Conservation (phyloP, 2,888 invertebrate species). For the Leucophora obtusa region DNA sequence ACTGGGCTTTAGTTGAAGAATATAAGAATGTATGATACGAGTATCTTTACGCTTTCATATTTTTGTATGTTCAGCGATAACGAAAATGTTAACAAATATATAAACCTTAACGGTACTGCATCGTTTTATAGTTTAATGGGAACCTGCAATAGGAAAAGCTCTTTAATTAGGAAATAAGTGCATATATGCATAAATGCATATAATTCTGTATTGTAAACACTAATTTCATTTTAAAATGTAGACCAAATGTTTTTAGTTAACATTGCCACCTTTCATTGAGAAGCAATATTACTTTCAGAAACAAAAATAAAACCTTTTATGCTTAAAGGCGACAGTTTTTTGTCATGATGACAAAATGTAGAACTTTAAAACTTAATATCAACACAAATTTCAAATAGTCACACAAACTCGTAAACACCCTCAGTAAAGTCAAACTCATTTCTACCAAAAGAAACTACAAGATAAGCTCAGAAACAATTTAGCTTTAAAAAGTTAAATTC, state of each 20-base stretch:
- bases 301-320: slow-evolving; percentile 4
- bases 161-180: too few species aligned
- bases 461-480: slow-evolving; percentile 63
- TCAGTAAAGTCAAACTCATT: slow-evolving; percentile 37
- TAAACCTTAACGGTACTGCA: too few species aligned
- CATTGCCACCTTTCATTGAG: slow-evolving; percentile 4
- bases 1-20: too few species aligned
- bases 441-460: slow-evolving; percentile 40
- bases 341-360: slow-evolving; percentile 31
- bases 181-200: too few species aligned
- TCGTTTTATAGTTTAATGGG: too few species aligned
- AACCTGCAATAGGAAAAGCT: too few species aligned
- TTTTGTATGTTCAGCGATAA: too few species aligned
- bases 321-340: slow-evolving; percentile 22
- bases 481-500: slow-evolving; percentile 34
- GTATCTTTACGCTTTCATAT: too few species aligned
- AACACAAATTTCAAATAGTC: slow-evolving; percentile 3
- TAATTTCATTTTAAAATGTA: too few species aligned
- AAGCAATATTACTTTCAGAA: slow-evolving; percentile 1
- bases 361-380: slow-evolving; percentile 27
- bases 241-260: neutral
- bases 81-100: too few species aligned
- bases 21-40: too few species aligned
- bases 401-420: slow-evolving; percentile 33
- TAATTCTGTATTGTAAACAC: too few species aligned